phyloP scores from a whole-genome alignment of 2,113 vertebrate genomes.

The Saccopteryx leptura region DNA sequence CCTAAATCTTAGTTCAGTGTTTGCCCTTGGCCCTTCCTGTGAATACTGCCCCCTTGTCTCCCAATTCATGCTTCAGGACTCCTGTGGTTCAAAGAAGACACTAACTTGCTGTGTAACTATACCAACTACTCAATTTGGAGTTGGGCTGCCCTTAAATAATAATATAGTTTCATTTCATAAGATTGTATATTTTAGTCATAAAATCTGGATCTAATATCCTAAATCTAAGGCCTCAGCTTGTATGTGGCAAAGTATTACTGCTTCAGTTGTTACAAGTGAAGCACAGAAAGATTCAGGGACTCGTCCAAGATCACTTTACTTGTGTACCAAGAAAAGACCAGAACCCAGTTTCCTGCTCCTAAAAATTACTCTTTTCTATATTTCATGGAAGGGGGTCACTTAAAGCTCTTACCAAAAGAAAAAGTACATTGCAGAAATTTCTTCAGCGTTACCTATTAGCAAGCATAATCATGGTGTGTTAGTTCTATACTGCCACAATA shows the following conservation, averaged over 20 bases:
- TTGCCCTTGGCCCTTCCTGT: neutral
- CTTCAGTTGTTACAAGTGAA: constrained; percentile 8
- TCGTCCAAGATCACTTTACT: neutral
- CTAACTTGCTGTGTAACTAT: neutral
- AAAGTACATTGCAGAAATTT: neutral
- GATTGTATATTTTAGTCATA: neutral
- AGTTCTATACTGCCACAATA: neutral
- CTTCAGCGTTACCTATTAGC: neutral
- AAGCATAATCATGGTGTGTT: neutral
- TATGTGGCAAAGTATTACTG: neutral
- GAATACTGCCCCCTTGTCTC: neutral
- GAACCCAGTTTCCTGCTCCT: neutral
- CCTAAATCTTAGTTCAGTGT: neutral
- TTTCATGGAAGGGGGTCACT: neutral
- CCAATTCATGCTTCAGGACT: neutral
- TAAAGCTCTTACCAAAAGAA: neutral
- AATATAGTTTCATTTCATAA: constrained; percentile 16
- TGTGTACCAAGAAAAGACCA: neutral
- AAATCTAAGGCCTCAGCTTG: neutral
- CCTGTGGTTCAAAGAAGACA: neutral
- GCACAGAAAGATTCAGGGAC: neutral
- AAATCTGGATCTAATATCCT: neutral
- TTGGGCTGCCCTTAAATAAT: constrained; percentile 10
- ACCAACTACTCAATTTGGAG: neutral
- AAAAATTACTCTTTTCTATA: constrained; percentile 17